These are phyloP conservation scores for Spodoptera exigua DNA, from an alignment of 2,888 invertebrate species.

Conservation along the genomic window DNA sequence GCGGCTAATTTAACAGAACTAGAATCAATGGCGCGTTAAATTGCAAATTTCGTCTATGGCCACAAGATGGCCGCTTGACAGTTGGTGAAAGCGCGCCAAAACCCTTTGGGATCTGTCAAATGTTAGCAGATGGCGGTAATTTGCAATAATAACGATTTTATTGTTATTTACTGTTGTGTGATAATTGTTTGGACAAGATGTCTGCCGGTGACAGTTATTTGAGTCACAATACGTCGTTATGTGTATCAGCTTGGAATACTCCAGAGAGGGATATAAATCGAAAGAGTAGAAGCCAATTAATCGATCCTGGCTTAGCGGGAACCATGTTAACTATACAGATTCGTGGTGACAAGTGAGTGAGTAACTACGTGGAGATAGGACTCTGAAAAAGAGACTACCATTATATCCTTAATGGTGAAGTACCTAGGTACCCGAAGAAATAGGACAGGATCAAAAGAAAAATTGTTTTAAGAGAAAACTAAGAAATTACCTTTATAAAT, in stretches of 20 bases:
- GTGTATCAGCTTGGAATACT: conserved; percentile 34
- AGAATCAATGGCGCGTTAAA: conserved; percentile 84
- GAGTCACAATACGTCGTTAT: conserved; percentile 41
- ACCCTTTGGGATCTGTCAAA: conserved; percentile 86
- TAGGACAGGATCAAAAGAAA: too few relatives aligned
- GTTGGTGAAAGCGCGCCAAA: conserved; percentile 80
- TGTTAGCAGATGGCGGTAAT: conserved; percentile 83
- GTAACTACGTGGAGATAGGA: too few relatives aligned
- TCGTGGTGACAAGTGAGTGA: too few relatives aligned
- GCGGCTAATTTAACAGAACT: conserved; percentile 83
- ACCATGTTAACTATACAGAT: too few relatives aligned
- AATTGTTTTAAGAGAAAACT: too few relatives aligned
- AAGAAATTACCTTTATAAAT: too few relatives aligned
- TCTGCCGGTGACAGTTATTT: conserved; percentile 48
- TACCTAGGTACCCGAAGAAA: too few relatives aligned
- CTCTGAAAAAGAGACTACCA: too few relatives aligned
- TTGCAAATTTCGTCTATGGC: conserved; percentile 83
- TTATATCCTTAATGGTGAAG: too few relatives aligned
- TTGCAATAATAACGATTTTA: conserved; percentile 77
- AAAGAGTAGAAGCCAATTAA: too few relatives aligned
- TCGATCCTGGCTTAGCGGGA: too few relatives aligned
- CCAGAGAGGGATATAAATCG: conserved; percentile 9
- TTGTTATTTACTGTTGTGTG: conserved; percentile 82
- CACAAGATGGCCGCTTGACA: conserved; percentile 82
- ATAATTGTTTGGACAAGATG: conserved; percentile 81